Evolutionary conservation across 2,888 invertebrate genomes (phyloP), one percentile per base, ranked within the genome.

Genomic region (Ceraclea dissimilis): DNA sequence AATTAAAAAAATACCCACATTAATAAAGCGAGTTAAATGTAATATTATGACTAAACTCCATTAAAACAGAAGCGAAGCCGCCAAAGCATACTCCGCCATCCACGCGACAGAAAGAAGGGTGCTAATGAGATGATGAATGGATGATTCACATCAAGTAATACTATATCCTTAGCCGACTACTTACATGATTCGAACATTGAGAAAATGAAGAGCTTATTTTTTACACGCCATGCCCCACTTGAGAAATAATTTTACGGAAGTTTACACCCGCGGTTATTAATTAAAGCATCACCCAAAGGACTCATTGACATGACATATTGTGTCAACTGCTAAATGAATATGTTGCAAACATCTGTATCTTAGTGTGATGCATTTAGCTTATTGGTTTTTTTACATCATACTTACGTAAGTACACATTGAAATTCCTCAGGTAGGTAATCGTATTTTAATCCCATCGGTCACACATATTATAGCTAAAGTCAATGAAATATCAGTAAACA

Each of bases 41-140:
- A 13, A 39, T n/a, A 39, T 8, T 39, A 39, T n/a, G 16, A n/a
- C 13, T n/a, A 39, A 39, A 39, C 13, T 39, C n/a, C 39, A 13
- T n/a, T 39, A 39, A 13, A 13, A 8, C 8, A 13, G 13, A 13
- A 54, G 39, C 33, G 50, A 31, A 48, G 50, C 43, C 34, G 21
- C 43, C 59, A 57, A 31, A 47, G 43, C 39, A 21, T 43, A 47
- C 49, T 33, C 33, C 19, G 13, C 39, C n/a, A n/a, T n/a, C n/a
- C n/a, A n/a, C n/a, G n/a, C n/a, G n/a, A n/a, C n/a, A n/a, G 39
- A 43, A 49, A 11, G 20, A 34, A 54, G 33, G 33, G 48, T 19
- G 48, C 34, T 54, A 49, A 39, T 54, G 34, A 49, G 39, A 18
- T 34, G 34, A 54, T 49, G 21, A 49, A 49, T 20, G 26, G 20